Evolutionary conservation across 1,140 invertebrate genomes (phyloP), one percentile per base, ranked within the genome.

Genomic region (fruit fly (Drosophila melanogaster)): DNA sequence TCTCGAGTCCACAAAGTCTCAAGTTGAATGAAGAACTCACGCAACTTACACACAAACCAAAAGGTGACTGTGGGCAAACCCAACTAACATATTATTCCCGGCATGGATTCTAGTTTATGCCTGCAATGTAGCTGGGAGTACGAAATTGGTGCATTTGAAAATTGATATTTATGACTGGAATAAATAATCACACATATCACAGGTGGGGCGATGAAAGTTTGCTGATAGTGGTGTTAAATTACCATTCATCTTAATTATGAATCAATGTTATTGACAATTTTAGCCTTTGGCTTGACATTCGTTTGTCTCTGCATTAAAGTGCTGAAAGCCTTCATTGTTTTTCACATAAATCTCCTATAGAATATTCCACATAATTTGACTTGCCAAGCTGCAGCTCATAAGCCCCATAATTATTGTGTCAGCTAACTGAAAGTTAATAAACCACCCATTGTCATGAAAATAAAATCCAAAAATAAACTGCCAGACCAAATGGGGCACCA

Each of bases 11-110:
- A 57, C 61, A 81, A 80, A 83, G 72, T 76, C 64, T 69, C 74
- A 77, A 77, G 74, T 81, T 77, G 80, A 83, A 79, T 87, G 81
- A 72, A 76, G 65, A 78, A 66, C 83, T 62, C 83, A 86, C 83
- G 83, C 83, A 86, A 81, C 65, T 65, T 71, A 58, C 43, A 61
- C 67, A 78, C 57, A 74, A 49, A 40, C 41, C 51, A 19, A 46
- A 58, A 50, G 65, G 53, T 22, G 61, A 35, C 22, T 10, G 2
- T 0, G 14, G 37, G n/a, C 4, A 22, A 54, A 50, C 37, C 37
- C 24, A 49, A 54, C 43, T 30, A 69, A 60, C 71, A 64, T 51
- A 38, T 54, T 24, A 51, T 56, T 43, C 46, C 26, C 24, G 50
- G 30, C 44, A 60, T 43, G 37, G 51, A 54, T 50, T 62, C 70